Percentiles rank a stretch among this genome's conserved stretches.
Conservation (phyloP, 2,888 invertebrate genomes). For the Amiota minor region DNA sequence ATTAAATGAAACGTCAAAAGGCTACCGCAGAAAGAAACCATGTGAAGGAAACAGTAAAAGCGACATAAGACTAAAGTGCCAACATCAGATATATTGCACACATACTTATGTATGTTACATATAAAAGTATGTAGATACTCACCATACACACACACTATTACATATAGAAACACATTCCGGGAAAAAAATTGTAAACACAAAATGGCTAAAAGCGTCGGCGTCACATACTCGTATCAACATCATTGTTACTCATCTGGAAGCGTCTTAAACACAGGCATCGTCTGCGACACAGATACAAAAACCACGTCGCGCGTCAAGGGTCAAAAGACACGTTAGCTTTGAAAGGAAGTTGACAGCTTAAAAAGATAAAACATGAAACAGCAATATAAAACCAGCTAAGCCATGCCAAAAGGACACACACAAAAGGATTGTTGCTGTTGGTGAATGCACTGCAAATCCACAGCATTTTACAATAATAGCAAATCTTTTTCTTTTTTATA, state of each 20-base stretch:
- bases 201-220: constrained; percentile 11
- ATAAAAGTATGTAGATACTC: no score
- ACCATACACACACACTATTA: not conserved
- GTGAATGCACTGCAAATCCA: no score
- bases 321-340: constrained; percentile 20
- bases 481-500: no score
- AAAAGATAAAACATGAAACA: no score
- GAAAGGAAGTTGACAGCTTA: not conserved
- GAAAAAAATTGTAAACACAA: constrained; percentile 8
- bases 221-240: not conserved
- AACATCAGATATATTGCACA: not conserved
- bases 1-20: constrained; percentile 15
- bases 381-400: no score
- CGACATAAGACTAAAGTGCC: constrained; percentile 21
- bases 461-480: no score
- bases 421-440: no score
- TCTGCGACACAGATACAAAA: not conserved
- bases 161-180: not conserved
- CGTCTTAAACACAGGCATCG: not conserved
- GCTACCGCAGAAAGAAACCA: not conserved
- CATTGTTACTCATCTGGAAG: not conserved
- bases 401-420: no score
- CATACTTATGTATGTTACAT: no score
- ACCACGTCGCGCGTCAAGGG: not conserved
- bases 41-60: constrained; percentile 5